Base-by-base conservation (phyloP, 2,113 vertebrate species). In the Mesocricetus auratus region DNA sequence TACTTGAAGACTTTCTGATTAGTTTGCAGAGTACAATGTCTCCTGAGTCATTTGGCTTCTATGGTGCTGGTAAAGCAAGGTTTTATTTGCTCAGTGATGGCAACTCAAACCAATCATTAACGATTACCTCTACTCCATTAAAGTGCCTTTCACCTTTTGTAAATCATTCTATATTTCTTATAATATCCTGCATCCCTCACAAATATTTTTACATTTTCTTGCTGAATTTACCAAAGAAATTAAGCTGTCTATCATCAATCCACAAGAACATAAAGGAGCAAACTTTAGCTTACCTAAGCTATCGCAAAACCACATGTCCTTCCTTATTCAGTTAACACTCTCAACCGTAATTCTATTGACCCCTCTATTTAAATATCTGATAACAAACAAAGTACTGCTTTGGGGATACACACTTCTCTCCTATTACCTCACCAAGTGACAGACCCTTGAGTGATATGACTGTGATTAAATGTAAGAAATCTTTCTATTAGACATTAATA, bases 161-260 rank as follows among this genome's bases (percentile, higher is more conserved):
- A 42, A 36, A 71, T 83, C 22, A 94, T 58, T 91, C 36, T 31
- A 68, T 58, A 62, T 91, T 93, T 75, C 33, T 9, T 88, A 74
- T 85, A 3, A 69, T 64, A n/a, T 47, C 64, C 50, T 83, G 62
- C 0, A 68, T 45, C 69, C 21, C 45, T 50, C 16, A 77, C 5
- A 74, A 47, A 82, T 77, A 89, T 77, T 71, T 69, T 56, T 58
- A 33, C 31, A 78, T 50, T 33, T 2, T 71, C 86, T 69, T 83
- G 50, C 53, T 85, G 39, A 94, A 87, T 88, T 60, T 60, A 36
- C 88, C 90, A 71, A 79, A 22, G 31, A 78, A 86, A 73, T 56
- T 19, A 62, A 9, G 60, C 36, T 88, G 13, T 79, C 4, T 5
- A 24, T 83, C 22, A 90, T 45, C 1, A 53, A 87, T 77, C 16